These are phyloP conservation scores for Helogale parvula DNA, from an alignment of 2,113 vertebrate species.

Conservation along the genomic window DNA sequence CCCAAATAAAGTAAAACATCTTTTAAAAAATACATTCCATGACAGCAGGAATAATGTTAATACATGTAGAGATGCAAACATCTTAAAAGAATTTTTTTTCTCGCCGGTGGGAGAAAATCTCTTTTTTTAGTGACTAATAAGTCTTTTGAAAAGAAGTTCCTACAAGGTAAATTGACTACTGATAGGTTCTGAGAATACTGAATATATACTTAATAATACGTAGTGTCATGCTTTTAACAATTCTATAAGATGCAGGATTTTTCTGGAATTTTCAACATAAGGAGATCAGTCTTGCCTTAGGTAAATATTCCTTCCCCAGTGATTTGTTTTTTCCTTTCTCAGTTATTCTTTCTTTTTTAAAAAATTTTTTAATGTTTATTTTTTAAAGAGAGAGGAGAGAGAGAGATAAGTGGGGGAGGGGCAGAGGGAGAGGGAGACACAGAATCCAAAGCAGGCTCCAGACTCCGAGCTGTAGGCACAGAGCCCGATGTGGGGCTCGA, in stretches of 20 bases:
- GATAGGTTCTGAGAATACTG: background rate
- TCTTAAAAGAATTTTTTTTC: background rate
- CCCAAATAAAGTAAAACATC: background rate
- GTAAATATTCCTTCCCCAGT: background rate
- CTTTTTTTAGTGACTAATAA: constrained; percentile 15
- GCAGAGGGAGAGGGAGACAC: no score
- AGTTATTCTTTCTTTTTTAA: background rate
- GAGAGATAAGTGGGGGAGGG: no score
- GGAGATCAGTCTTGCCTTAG: background rate
- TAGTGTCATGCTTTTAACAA: background rate
- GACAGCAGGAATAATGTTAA: background rate
- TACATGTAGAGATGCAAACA: constrained; percentile 8
- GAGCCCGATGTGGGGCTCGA: no score
- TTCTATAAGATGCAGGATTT: background rate
- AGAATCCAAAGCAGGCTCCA: no score
- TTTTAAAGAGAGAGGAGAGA: no score
- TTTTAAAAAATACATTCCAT: background rate
- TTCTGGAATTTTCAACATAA: background rate
- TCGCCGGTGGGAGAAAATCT: background rate
- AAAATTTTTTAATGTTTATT: no score
- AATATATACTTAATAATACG: constrained; percentile 11
- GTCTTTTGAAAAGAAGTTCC: background rate
- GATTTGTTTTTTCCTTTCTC: background rate
- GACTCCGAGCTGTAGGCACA: no score
- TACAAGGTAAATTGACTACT: background rate